Percentiles rank a stretch among this genome's conserved stretches.
These are phyloP conservation scores for Salpingus planirostris DNA, from an alignment of 2,888 invertebrate species.

Conservation along the genomic window DNA sequence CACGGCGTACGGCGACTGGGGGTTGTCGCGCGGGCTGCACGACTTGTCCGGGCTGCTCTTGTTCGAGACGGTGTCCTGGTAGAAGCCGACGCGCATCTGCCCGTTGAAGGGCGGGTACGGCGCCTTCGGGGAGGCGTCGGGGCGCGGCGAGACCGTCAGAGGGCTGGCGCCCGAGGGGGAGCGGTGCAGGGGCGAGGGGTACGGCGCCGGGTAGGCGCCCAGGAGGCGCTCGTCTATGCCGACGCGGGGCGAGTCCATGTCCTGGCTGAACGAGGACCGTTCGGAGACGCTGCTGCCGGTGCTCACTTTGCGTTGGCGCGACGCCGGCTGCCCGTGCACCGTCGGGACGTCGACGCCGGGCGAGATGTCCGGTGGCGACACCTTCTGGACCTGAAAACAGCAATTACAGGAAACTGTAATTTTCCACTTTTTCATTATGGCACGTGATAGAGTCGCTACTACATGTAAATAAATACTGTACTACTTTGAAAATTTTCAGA, in stretches of 20 bases:
- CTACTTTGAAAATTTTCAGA: too few species aligned
- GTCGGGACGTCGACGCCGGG: conserved; percentile 38
- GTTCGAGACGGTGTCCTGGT: conserved; percentile 77
- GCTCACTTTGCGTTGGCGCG: conserved; percentile 60
- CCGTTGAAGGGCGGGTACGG: conserved; percentile 68
- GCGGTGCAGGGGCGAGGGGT: conserved; percentile 61
- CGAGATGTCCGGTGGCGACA: conserved; percentile 20
- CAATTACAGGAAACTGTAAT: too few species aligned
- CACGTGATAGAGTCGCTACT: too few species aligned
- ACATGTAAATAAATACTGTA: too few species aligned
- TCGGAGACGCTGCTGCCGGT: conserved; percentile 75
- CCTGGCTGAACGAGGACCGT: conserved; percentile 69
- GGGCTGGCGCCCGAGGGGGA: conserved; percentile 62
- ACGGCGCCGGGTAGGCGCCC: conserved; percentile 59
- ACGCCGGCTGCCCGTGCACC: conserved; percentile 36
- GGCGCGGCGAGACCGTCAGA: conserved; percentile 58
- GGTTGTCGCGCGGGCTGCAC: conserved; percentile 69
- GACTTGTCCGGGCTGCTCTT: conserved; percentile 79
- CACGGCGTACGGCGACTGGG: conserved; percentile 49
- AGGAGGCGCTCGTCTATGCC: conserved; percentile 52
- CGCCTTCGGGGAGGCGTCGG: conserved; percentile 56
- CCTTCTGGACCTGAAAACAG: neutral
- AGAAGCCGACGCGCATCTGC: conserved; percentile 78
- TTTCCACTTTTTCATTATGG: too few species aligned
- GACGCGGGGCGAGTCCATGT: conserved; percentile 62